phyloP scores from a whole-genome alignment of 2,797 vertebrate species.

The Holocentrus rufus region DNA sequence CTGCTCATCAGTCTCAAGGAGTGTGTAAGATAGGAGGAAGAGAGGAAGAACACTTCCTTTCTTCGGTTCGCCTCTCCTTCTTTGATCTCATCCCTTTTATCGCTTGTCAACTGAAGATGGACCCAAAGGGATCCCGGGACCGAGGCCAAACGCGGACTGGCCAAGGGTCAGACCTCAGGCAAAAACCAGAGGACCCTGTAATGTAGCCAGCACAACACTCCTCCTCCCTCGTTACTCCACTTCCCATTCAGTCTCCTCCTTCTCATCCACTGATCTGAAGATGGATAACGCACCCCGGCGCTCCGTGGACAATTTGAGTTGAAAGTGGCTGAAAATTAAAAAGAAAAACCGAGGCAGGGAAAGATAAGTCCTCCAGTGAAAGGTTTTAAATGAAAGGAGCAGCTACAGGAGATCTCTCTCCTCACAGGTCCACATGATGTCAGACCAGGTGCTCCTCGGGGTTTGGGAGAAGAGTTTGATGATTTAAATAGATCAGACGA shows the following conservation, averaged over 20 bases:
- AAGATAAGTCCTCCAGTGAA: neutral
- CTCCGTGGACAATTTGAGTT: neutral
- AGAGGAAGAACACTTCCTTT: conserved; percentile 20
- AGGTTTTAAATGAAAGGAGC: conserved; percentile 8
- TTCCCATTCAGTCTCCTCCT: neutral
- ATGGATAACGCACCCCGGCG: neutral
- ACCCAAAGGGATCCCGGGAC: conserved; percentile 41
- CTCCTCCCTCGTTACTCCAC: neutral
- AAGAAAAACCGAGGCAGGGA: neutral
- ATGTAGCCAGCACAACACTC: conserved; percentile 6
- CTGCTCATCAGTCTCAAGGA: conserved; percentile 40
- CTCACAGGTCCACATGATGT: neutral
- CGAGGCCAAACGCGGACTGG: conserved; percentile 29
- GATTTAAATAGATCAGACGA: conserved; percentile 53
- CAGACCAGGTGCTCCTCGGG: conserved; percentile 28
- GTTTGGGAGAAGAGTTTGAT: conserved; percentile 35
- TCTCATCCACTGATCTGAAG: conserved; percentile 1
- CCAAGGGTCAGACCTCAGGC: conserved; percentile 32
- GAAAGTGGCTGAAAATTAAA: neutral
- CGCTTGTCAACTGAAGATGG: conserved; percentile 29
- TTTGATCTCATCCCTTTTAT: conserved; percentile 40
- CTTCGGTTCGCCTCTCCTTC: conserved; percentile 5
- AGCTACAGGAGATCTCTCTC: conserved; percentile 24
- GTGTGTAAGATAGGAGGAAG: conserved; percentile 34
- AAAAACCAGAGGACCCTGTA: conserved; percentile 38